phyloP scores from a whole-genome alignment of 2,888 invertebrate species.

The Hyposoter dolosus region DNA sequence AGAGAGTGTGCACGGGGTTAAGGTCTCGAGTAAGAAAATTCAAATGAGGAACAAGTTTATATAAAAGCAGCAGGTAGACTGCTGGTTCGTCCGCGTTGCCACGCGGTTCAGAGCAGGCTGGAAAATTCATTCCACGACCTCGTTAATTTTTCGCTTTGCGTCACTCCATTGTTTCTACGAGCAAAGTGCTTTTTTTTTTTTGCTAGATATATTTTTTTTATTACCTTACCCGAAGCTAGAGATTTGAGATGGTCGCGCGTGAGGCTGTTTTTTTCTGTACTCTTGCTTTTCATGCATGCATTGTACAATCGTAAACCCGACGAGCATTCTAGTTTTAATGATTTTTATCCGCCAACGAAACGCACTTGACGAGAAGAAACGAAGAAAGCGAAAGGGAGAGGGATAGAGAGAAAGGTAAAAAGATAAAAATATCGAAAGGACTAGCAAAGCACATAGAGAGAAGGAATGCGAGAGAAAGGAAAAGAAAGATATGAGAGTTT shows the following conservation, averaged over 20 bases:
- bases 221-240: conserved; percentile 72
- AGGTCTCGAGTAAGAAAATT: conserved; percentile 15
- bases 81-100: conserved; percentile 41
- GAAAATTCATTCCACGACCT: conserved; percentile 74
- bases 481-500: conserved; percentile 25
- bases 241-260: conserved; percentile 60
- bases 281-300: conserved; percentile 44
- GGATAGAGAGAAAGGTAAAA: conserved; percentile 11
- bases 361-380: conserved; percentile 57
- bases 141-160: conserved; percentile 79
- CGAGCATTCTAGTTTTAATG: conserved; percentile 75
- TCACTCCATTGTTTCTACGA: conserved; percentile 76
- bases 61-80: neutral
- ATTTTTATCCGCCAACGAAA: conserved; percentile 75
- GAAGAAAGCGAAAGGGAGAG: neutral
- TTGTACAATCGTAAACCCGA: conserved; percentile 58
- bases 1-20: neutral
- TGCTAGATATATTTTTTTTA: conserved; percentile 66
- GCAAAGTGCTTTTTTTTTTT: conserved; percentile 61
- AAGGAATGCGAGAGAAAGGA: neutral
- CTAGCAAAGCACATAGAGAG: conserved; percentile 55
- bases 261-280: conserved; percentile 42
- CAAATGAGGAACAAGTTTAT: conserved; percentile 38
- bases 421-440: conserved; percentile 22
- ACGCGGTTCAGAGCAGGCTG: conserved; percentile 48